Percentiles rank a stretch among this genome's conserved stretches.
These are phyloP conservation scores for Rostratula benghalensis DNA, from an alignment of 2,113 vertebrate genomes.

Conservation along the genomic window DNA sequence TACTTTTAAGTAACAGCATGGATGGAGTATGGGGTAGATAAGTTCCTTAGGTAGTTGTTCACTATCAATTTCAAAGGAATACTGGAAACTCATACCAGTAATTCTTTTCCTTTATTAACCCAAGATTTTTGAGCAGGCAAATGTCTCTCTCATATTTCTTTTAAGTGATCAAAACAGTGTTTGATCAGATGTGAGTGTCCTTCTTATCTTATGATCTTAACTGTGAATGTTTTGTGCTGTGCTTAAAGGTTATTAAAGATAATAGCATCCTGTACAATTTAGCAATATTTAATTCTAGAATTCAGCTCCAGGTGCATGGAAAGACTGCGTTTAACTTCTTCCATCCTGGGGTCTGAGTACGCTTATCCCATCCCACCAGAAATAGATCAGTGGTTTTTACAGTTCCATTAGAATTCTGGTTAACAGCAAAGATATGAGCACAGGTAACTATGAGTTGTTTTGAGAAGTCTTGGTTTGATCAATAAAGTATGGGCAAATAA, in stretches of 20 bases:
- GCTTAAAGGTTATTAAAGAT: slow-evolving; percentile 1
- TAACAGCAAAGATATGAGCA: neutral
- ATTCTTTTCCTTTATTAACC: neutral
- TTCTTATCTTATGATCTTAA: neutral
- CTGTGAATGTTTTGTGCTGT: neutral
- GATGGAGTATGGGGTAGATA: accelerated
- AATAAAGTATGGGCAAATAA: neutral
- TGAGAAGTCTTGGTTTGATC: neutral
- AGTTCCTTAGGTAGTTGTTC: neutral
- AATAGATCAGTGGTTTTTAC: neutral
- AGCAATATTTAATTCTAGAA: slow-evolving; percentile 17
- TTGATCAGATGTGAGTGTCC: neutral
- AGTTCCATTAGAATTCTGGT: neutral
- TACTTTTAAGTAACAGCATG: neutral
- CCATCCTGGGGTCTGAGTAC: neutral
- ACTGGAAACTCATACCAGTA: neutral
- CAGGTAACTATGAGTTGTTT: neutral
- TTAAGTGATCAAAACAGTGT: neutral
- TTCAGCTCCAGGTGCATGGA: neutral
- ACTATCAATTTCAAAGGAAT: neutral
- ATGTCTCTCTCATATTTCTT: neutral
- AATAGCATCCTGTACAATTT: neutral
- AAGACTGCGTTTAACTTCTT: neutral
- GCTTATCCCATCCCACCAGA: neutral
- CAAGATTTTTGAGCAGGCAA: neutral